Evolutionary conservation across 2,113 vertebrate genomes (phyloP).

Genomic region (Ameiurus melas): DNA sequence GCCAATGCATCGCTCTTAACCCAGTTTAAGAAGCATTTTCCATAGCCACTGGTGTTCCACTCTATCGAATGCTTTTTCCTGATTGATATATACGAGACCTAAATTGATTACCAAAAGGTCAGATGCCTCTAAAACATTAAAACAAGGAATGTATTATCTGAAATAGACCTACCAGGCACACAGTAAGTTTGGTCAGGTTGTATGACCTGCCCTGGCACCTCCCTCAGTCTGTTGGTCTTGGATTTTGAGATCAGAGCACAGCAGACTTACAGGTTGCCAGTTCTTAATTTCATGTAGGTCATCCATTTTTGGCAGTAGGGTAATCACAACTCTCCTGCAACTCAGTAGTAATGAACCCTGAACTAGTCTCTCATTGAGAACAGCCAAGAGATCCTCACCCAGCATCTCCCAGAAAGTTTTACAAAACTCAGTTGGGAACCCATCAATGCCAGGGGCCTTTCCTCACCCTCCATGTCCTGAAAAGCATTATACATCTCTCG

Average conservation of each 20-base stretch:
- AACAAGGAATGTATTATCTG: background rate
- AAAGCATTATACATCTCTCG: too few relatives aligned
- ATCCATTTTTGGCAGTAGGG: background rate
- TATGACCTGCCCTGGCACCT: background rate
- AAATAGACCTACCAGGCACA: background rate
- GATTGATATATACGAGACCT: background rate
- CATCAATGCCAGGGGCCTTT: too few relatives aligned
- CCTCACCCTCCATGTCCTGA: too few relatives aligned
- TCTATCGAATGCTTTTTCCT: background rate
- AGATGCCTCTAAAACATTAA: background rate
- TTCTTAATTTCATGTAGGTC: slow-evolving; percentile 25
- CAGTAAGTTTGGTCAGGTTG: background rate
- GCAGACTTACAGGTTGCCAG: background rate
- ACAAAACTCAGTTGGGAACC: background rate
- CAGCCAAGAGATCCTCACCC: background rate
- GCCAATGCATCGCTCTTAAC: background rate
- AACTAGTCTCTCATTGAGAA: background rate
- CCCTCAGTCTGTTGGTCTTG: background rate
- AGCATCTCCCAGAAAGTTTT: slow-evolving; percentile 16
- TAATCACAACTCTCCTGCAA: slow-evolving; percentile 5
- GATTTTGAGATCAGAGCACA: background rate
- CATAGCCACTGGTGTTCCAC: slow-evolving; percentile 7
- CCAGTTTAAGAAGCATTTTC: slow-evolving; percentile 25
- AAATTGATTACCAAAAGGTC: background rate
- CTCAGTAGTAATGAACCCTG: background rate